Conservation (phyloP, 2,888 invertebrate genomes). For the Drosophila meridionalis region DNA sequence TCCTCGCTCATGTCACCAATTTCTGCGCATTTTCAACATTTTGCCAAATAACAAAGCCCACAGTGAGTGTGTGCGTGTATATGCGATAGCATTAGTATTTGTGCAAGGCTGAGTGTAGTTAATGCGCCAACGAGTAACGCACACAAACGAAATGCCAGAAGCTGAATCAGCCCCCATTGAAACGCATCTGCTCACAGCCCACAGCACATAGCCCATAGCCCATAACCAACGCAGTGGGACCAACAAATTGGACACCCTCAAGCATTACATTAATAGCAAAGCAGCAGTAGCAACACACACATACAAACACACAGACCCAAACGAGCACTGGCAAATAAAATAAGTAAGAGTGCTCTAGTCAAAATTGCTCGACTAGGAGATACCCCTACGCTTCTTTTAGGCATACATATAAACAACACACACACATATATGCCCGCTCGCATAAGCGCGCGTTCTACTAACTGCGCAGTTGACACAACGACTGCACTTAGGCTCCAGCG, state of each 20-base stretch:
- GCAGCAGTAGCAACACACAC: conserved; percentile 13
- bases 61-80: conserved; percentile 11
- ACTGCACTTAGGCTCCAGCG: too few relatives aligned
- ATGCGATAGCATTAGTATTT: conserved; percentile 19
- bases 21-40: conserved; percentile 63
- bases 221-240: background rate
- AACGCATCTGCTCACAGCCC: conserved; percentile 22
- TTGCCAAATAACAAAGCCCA: conserved; percentile 67
- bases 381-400: too few relatives aligned
- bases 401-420: too few relatives aligned
- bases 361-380: too few relatives aligned
- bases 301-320: background rate
- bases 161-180: conserved; percentile 58
- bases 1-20: conserved; percentile 63
- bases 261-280: conserved; percentile 71
- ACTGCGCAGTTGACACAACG: too few relatives aligned
- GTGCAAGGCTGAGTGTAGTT: conserved; percentile 57
- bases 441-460: too few relatives aligned
- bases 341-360: too few relatives aligned
- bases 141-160: conserved; percentile 47
- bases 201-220: conserved; percentile 10
- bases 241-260: conserved; percentile 45
- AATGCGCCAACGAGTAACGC: conserved; percentile 70
- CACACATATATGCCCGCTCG: too few relatives aligned
- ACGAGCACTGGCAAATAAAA: conserved; percentile 1